Base-by-base conservation (phyloP, 2,113 vertebrate genomes). In the Cryptotis parvus region DNA sequence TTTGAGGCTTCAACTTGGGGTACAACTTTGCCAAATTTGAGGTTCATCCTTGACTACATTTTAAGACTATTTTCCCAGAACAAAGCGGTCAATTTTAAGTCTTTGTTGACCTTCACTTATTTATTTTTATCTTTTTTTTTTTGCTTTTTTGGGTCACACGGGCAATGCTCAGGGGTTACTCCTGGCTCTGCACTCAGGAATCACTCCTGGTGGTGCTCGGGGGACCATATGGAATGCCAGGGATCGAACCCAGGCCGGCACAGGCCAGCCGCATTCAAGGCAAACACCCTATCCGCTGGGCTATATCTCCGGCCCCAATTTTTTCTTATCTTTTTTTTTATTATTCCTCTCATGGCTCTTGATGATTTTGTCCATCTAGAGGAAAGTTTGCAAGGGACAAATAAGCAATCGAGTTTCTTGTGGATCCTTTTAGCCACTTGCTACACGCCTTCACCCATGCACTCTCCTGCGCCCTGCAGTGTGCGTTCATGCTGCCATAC, bases 281-380 rank as follows among this genome's bases (percentile, higher is more conserved):
- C n/a, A n/a, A n/a, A n/a, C n/a, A n/a, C n/a, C n/a, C n/a, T n/a
- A n/a, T n/a, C n/a, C n/a, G n/a, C n/a, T n/a, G n/a, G n/a, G n/a
- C n/a, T n/a, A n/a, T n/a, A n/a, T n/a, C n/a, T n/a, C n/a, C n/a
- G n/a, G n/a, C n/a, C n/a, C n/a, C n/a, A n/a, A n/a, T n/a, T n/a
- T n/a, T n/a, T n/a, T n/a, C n/a, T n/a, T n/a, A n/a, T n/a, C n/a
- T n/a, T n/a, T n/a, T 52, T 52, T 14, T 52, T 58, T 58, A 58
- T 58, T 16, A 22, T 58, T 58, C 22, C 18, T 58, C 55, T 58
- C 55, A 58, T 65, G 26, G 10, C 20, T 26, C 31, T 91, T 83
- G 63, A 55, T 55, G 55, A 80, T 69, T 90, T 93, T 84, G 52
- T 35, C 78, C 74, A 91, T 87, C 35, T 81, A 41, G 49, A 41